Evolutionary conservation across 2,113 vertebrate species (phyloP).

Genomic region (Trogon melanurus): DNA sequence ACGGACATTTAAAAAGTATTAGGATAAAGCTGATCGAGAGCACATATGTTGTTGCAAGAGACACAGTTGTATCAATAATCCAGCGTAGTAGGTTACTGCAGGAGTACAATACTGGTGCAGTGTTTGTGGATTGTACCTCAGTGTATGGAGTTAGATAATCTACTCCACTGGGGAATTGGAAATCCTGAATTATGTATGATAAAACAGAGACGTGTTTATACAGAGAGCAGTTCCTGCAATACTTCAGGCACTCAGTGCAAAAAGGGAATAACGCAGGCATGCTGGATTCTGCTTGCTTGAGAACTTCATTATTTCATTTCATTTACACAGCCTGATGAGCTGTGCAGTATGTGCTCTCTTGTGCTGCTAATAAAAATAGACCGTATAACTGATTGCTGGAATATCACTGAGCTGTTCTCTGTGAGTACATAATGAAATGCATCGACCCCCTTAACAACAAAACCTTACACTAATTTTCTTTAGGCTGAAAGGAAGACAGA

Average conservation of each 20-base stretch:
- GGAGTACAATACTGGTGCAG: neutral
- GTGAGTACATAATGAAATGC: neutral
- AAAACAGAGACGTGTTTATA: constrained; percentile 34
- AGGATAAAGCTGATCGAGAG: neutral
- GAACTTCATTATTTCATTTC: constrained; percentile 36
- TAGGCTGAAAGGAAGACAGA: constrained; percentile 1
- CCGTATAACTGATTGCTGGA: neutral
- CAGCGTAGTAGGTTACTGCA: neutral
- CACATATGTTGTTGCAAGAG: neutral
- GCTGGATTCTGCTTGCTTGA: constrained; percentile 18
- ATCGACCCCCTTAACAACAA: neutral
- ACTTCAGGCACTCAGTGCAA: neutral
- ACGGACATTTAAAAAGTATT: constrained; percentile 3
- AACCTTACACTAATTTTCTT: constrained; percentile 19
- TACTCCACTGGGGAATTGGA: neutral
- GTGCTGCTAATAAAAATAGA: constrained; percentile 43
- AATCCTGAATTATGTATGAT: constrained; percentile 63
- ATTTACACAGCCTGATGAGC: constrained; percentile 37
- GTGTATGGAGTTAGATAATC: constrained; percentile 33
- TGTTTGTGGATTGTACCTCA: neutral
- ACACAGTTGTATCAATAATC: neutral
- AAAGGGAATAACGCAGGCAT: neutral
- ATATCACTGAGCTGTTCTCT: neutral
- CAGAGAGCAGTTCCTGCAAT: constrained; percentile 24
- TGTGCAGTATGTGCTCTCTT: constrained; percentile 19